Evolutionary conservation across 2,797 vertebrate species (phyloP).

Genomic region (Labroides dimidiatus): DNA sequence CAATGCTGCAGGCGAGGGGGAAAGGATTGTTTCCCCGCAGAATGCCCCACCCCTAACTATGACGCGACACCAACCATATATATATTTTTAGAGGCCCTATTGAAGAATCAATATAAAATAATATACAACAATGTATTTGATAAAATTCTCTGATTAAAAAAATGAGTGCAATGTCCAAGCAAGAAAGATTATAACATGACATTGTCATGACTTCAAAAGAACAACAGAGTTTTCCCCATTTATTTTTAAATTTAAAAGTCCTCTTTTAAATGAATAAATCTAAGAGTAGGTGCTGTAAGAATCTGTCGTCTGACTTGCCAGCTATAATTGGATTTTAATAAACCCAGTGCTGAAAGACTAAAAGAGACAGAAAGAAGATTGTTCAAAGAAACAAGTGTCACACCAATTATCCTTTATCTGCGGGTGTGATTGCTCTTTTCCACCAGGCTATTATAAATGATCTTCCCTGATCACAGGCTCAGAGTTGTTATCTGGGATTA

Average conservation of each 20-base stretch:
- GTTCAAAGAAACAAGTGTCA: conserved; percentile 61
- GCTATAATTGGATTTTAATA: conserved; percentile 26
- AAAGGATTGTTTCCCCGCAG: too few relatives aligned
- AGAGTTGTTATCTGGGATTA: conserved; percentile 33
- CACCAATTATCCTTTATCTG: conserved; percentile 55
- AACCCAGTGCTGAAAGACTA: conserved; percentile 24
- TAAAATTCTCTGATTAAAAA: background rate
- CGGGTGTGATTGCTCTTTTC: conserved; percentile 42
- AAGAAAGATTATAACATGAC: background rate
- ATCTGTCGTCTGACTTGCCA: conserved; percentile 3
- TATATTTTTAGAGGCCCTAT: too few relatives aligned
- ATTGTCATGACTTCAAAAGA: background rate
- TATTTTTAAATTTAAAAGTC: conserved; percentile 14
- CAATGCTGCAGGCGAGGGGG: too few relatives aligned
- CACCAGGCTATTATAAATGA: conserved; percentile 41
- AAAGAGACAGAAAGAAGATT: conserved; percentile 41
- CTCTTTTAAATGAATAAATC: conserved; percentile 20
- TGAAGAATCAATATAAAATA: background rate
- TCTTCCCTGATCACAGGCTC: conserved; percentile 54
- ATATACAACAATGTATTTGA: background rate
- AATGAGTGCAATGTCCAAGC: background rate
- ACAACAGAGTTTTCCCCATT: background rate
- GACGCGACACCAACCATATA: too few relatives aligned
- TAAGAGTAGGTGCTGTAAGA: conserved; percentile 1
- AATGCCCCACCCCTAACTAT: too few relatives aligned